Evolutionary conservation across 2,113 vertebrate genomes (phyloP), one percentile per base, ranked within the genome.

Genomic region (Lasiurus borealis): DNA sequence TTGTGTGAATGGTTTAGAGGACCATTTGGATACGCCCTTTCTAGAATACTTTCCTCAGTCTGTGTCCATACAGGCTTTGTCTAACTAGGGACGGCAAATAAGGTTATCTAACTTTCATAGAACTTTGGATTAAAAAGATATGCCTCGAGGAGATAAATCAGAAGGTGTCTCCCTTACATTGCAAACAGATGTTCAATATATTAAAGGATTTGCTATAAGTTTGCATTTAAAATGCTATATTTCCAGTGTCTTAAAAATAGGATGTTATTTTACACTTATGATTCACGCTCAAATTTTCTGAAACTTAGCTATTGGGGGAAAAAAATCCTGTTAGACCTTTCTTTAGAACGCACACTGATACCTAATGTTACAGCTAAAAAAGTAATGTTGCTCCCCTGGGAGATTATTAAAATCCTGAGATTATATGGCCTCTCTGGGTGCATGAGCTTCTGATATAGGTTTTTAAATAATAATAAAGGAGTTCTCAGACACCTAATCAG

Each of bases 391-490:
- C 16, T 91, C 21, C 46, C 76, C 31, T 59, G 44, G 54, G 46
- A 83, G 90, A 72, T 71, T 72, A 83, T 78, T 93, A 78, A 72
- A 88, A 78, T 72, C 40, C 87, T 91, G 57, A 78, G 62, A 48
- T 84, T 57, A 78, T 77, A 66, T 72, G 77, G 7, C 52, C 13
- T 77, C 27, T 19, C 25, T 50, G 29, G 72, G n/a, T 9, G 13
- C 29, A 80, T 72, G 76, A 54, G 29, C 36, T 54, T 80, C 73
- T 72, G 46, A 54, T 72, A 57, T 23, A 31, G 15, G 21, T 18
- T 73, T 52, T n/a, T 31, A 54, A 81, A 52, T 34, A 48, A 81
- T 83, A 75, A 88, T 46, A 62, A 59, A 88, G 13, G 31, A 31
- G 9, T 66, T 85, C 25, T 36, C 13, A 48, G 52, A 57, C 25